A percentile compares a stretch with the other conserved stretches of the same genome.
phyloP scores from a whole-genome alignment of 1,140 invertebrate species.

The Caenorhabditis brenneri region DNA sequence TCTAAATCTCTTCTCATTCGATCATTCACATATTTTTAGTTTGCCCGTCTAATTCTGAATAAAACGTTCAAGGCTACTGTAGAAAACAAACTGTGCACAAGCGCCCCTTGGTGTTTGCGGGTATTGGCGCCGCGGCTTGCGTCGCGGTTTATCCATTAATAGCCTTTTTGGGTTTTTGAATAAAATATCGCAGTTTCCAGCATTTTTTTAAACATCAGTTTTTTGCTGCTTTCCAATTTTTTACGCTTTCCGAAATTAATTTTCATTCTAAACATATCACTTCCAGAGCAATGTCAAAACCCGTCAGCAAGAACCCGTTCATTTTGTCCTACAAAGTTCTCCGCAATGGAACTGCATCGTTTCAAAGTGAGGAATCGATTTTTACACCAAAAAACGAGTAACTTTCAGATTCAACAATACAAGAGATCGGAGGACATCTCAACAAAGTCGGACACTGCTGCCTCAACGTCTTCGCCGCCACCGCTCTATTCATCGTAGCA shows the following conservation, averaged over 20 bases:
- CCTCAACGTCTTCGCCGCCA: background rate
- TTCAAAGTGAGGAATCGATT: background rate
- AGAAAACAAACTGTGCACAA: background rate
- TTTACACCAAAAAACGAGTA: no score
- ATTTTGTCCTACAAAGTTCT: background rate
- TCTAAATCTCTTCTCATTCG: no score
- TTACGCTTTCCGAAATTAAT: no score
- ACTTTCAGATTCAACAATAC: background rate
- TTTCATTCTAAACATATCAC: no score
- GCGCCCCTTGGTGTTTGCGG: background rate
- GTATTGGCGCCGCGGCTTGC: background rate
- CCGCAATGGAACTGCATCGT: background rate
- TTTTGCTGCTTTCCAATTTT: no score
- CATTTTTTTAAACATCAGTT: no score
- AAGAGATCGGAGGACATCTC: background rate
- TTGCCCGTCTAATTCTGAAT: background rate
- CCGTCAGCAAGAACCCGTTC: background rate
- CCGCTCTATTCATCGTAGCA: background rate
- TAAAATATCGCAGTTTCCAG: no score
- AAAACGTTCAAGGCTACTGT: background rate
- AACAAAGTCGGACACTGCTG: constrained; percentile 8
- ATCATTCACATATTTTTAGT: no score
- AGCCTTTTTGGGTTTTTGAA: no score
- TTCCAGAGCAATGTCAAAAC: background rate
- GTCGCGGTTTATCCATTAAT: background rate